phyloP scores from a whole-genome alignment of 2,888 invertebrate species.

The Pachycephus smyrnensis region DNA sequence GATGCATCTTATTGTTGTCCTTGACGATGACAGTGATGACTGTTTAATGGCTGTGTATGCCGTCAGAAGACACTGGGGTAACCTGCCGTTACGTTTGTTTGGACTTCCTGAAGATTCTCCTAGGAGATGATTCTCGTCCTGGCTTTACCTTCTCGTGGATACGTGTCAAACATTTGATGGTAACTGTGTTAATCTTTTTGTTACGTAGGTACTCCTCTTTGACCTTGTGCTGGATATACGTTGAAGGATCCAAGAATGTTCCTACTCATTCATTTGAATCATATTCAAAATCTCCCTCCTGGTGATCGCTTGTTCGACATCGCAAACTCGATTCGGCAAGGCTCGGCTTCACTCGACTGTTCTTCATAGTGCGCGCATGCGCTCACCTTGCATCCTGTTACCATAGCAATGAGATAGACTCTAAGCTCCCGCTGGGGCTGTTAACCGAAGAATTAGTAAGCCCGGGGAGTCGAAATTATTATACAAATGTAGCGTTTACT shows the following conservation, averaged over 20 bases:
- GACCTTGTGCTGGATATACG: background rate
- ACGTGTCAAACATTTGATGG: background rate
- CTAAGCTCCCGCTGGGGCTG: constrained; percentile 30
- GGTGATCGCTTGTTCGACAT: background rate
- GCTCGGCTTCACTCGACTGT: background rate
- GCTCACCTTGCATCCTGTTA: background rate
- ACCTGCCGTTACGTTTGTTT: background rate
- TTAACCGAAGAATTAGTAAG: constrained; percentile 48
- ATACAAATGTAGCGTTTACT: constrained; percentile 39
- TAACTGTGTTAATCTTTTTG: background rate
- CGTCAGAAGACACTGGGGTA: background rate
- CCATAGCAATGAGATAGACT: background rate
- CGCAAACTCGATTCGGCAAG: background rate
- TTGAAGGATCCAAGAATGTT: background rate
- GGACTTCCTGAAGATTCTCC: background rate
- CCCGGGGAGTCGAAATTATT: constrained; percentile 47
- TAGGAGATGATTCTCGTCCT: background rate
- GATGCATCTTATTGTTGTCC: background rate
- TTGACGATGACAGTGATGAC: background rate
- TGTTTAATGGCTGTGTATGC: background rate
- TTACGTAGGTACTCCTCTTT: background rate
- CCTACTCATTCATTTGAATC: background rate
- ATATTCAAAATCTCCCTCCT: background rate
- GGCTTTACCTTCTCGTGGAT: background rate
- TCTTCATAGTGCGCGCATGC: background rate